These are phyloP conservation scores for Galagoides demidoff DNA, from an alignment of 2,797 vertebrate species.

Conservation along the genomic window DNA sequence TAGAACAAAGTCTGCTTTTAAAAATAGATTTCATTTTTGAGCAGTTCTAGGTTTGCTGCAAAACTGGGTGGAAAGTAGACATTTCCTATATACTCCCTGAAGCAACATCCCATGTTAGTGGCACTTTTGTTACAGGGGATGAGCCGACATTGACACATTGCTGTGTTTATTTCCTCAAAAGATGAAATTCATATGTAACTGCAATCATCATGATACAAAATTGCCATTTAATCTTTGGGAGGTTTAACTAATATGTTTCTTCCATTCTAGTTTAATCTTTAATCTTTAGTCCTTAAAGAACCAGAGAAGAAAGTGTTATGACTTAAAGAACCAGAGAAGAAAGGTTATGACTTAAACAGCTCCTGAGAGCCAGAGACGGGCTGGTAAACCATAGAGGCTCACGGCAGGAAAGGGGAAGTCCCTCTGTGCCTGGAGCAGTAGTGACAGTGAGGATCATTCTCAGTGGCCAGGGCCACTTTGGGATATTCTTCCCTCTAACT, in stretches of 20 bases:
- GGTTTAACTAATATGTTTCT: background rate
- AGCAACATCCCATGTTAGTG: background rate
- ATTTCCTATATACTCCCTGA: background rate
- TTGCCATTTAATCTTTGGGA: background rate
- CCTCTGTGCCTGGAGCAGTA: background rate
- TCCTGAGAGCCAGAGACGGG: background rate
- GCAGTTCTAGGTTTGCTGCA: background rate
- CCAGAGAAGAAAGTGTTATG: background rate
- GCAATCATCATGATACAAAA: background rate
- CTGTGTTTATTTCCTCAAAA: background rate
- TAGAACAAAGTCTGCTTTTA: background rate
- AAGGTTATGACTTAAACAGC: background rate
- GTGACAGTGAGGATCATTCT: background rate
- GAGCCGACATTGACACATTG: background rate
- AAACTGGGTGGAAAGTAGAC: background rate
- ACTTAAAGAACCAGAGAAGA: background rate
- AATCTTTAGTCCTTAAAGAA: background rate
- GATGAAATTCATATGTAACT: background rate
- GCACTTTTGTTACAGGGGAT: background rate
- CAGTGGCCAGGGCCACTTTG: background rate
- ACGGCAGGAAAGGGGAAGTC: background rate
- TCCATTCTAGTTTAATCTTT: background rate
- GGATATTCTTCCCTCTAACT: background rate
- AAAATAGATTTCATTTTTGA: background rate
- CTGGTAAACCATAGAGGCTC: background rate